A percentile compares a stretch with the other conserved stretches of the same genome.
These are phyloP conservation scores for Peromyscus leucopus DNA, from an alignment of 2,113 vertebrate species.

Conservation along the genomic window DNA sequence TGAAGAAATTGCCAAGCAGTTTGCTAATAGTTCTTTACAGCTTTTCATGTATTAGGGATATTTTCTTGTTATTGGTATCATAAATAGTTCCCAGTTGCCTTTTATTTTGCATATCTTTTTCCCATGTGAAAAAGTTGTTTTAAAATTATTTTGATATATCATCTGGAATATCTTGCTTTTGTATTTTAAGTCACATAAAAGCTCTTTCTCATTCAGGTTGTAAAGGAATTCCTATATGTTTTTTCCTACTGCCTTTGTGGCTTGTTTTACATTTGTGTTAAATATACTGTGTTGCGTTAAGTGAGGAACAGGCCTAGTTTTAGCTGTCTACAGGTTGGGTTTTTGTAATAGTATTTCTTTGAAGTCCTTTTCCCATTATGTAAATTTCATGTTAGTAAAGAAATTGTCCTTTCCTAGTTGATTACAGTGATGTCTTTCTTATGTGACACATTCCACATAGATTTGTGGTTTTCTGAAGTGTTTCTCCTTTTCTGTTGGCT, in stretches of 20 bases:
- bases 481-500: background rate
- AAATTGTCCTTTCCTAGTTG: background rate
- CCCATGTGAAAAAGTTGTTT: slow-evolving; percentile 22
- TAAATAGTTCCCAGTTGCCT: slow-evolving; percentile 3
- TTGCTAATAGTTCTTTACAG: slow-evolving; percentile 29
- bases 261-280: slow-evolving; percentile 32
- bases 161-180: slow-evolving; percentile 11
- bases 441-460: background rate
- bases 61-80: slow-evolving; percentile 33
- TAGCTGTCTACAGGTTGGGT: background rate
- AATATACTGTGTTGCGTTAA: slow-evolving; percentile 38
- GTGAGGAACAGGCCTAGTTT: slow-evolving; percentile 48
- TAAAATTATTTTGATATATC: background rate
- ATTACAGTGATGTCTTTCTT: background rate
- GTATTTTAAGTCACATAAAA: slow-evolving; percentile 28
- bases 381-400: background rate
- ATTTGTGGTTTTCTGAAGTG: background rate
- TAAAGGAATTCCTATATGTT: background rate
- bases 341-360: slow-evolving; percentile 43
- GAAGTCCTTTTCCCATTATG: background rate
- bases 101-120: slow-evolving; percentile 44
- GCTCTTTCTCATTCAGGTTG: slow-evolving; percentile 24
- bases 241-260: background rate
- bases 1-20: slow-evolving; percentile 37
- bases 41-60: background rate